Base-by-base conservation (phyloP, 1,140 invertebrate genomes). In the Aleiodes sp. region DNA sequence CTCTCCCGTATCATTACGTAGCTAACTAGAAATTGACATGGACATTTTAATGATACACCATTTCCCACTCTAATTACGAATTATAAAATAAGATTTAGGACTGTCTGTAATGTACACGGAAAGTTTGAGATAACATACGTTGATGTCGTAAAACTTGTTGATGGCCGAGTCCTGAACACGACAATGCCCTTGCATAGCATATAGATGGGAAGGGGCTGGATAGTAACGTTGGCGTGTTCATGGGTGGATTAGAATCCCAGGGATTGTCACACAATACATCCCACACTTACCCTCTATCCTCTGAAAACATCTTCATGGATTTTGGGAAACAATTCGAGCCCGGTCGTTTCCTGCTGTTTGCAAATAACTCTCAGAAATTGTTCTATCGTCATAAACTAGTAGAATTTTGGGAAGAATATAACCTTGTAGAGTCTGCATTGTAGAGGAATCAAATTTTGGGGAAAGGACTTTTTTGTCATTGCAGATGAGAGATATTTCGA, bases 121-220 rank as follows among this genome's bases (percentile, higher is more conserved):
- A 52, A 62, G 31, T 56, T n/a, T 67, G 29, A 33, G 46, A 52
- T 52, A 52, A 21, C 46, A 26, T 10, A 24, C 8, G 28, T 28
- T 24, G 21, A 6, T 63, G 43, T 63, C 67, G 60, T 69, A 69
- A 69, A 69, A 63, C 60, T 69, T 69, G 59, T 69, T 69, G 67
- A 69, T 69, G 39, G 67, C 29, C 19, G 46, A 52, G 46, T 52
- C 16, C 41, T 56, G 60, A 52, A 33, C 43, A 41, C 43, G 39
- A 29, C 28, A 65, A 56, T 35, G 29, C 46, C 64, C 1, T 19
- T 26, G 14, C 26, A 65, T 14, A 43, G 16, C 41, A 16, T 14
- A 28, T 1, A 14, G 24, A 4, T 14, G 2, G 12, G 9, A 41
- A 14, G 59, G 28, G 57, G 21, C 31, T 29, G n/a, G 33, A n/a